These are phyloP conservation scores for Diabrotica virgifera DNA, from an alignment of 1,140 invertebrate species.

Conservation along the genomic window DNA sequence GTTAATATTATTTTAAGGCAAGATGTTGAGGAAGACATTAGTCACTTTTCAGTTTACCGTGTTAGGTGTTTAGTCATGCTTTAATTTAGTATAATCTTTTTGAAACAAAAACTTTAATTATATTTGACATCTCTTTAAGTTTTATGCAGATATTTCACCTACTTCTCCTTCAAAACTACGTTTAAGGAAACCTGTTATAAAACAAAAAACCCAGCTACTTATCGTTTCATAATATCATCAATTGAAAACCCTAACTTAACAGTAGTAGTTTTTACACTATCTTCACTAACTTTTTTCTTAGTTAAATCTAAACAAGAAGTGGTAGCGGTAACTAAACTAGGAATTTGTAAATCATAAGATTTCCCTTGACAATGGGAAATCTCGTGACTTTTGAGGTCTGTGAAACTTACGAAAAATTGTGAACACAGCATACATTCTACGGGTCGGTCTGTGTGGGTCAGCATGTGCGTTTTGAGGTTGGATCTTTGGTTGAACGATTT, in stretches of 20 bases:
- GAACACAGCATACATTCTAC: slow-evolving; percentile 43
- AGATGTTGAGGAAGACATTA: no score
- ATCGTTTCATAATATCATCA: slow-evolving; percentile 79
- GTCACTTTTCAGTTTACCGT: no score
- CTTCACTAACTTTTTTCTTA: slow-evolving; percentile 28
- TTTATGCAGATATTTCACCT: no score
- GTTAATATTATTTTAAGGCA: no score
- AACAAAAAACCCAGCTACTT: slow-evolving; percentile 31
- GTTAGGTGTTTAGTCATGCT: no score
- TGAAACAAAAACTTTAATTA: no score
- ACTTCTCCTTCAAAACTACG: no score
- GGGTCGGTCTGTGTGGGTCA: slow-evolving; percentile 78
- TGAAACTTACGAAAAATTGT: slow-evolving; percentile 39
- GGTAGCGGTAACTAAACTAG: slow-evolving; percentile 17
- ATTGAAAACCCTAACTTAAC: slow-evolving; percentile 72
- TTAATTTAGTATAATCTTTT: no score
- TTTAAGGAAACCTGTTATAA: no score
- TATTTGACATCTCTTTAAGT: no score
- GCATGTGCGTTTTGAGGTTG: slow-evolving; percentile 88
- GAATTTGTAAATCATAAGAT: slow-evolving; percentile 12
- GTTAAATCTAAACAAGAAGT: slow-evolving; percentile 40
- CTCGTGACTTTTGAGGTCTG: slow-evolving; percentile 43
- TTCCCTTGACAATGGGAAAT: slow-evolving; percentile 28
- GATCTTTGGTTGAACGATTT: slow-evolving; percentile 88
- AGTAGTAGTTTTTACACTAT: slow-evolving; percentile 36